Percentiles rank a stretch among this genome's conserved stretches.
Evolutionary conservation across 2,113 vertebrate genomes (phyloP).

Genomic region (Desmodus rotundus): DNA sequence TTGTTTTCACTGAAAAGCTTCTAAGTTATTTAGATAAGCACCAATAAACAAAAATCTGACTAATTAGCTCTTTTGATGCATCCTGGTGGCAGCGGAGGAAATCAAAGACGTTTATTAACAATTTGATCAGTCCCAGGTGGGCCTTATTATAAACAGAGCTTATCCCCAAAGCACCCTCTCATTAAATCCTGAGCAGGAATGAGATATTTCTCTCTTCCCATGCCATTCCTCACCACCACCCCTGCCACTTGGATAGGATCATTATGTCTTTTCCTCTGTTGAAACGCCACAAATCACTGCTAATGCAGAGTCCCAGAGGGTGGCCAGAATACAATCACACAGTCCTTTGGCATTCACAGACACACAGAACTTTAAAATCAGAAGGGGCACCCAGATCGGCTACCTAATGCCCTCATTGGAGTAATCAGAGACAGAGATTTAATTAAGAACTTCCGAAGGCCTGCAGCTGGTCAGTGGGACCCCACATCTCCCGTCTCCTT

Average conservation of each 20-base stretch:
- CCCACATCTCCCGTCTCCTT: not conserved
- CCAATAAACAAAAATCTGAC: conserved; percentile 64
- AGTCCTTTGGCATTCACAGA: not conserved
- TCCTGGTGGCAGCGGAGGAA: conserved; percentile 37
- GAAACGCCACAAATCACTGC: not conserved
- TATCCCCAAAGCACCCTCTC: not conserved
- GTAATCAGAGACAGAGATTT: not conserved
- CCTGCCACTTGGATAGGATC: not conserved
- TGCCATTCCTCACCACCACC: conserved; percentile 6
- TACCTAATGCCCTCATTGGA: not conserved
- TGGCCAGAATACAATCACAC: not conserved
- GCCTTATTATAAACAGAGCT: conserved; percentile 9
- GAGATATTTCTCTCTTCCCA: not conserved
- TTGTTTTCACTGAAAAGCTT: conserved; percentile 69
- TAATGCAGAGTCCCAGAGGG: not conserved
- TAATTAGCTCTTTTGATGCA: conserved; percentile 61
- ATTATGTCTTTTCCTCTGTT: not conserved
- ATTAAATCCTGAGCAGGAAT: not conserved
- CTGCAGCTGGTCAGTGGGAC: not conserved
- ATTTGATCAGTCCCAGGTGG: conserved; percentile 39
- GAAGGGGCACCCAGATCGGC: not conserved
- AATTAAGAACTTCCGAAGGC: not conserved
- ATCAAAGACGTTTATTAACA: conserved; percentile 47
- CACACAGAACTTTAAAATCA: not conserved
- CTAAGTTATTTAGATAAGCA: conserved; percentile 69